Base-by-base conservation (phyloP, 2,797 vertebrate species). In the Rhabdomys pumilio region DNA sequence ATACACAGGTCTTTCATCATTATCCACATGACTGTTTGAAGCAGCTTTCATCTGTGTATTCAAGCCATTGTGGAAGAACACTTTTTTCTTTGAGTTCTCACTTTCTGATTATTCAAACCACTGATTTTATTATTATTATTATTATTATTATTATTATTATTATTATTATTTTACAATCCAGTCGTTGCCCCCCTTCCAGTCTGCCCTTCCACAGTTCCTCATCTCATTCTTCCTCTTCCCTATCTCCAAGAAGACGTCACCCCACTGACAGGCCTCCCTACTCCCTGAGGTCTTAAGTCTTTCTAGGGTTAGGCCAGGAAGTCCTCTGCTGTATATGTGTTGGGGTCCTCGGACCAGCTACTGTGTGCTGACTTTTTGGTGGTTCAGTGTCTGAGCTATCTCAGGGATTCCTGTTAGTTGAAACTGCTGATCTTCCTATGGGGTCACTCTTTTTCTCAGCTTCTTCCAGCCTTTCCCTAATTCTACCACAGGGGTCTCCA, bases 51-150 rank as follows among this genome's bases (percentile, higher is more conserved):
- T 85, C 84, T 53, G 7, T 69, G 93, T 84, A 55, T 87, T 89
- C 38, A 87, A 88, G 61, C 17, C 2, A 82, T 41, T 94, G n/a
- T 79, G 26, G 57, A 87, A 97, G n/a, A 89, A 50, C 55, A 88
- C 53, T 89, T 87, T 22, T 55, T 88, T 96, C 47, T 85, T 96
- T 96, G 38, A 61, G 29, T 96, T 96, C 95, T 61, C 94, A 77
- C 12, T 94, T 92, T 97, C 63, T 93, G 57, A 80, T 53, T 87
- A 44, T 69, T 80, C 69, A 91, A 89, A 72, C 9, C n/a, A 83
- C 41, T 89, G 8, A 2, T 17, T 69, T 38, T 38, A 38, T 38
- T 69, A 67, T 67, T 29, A 69, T 34, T 14, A n/a, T 67, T 31
- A n/a, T 34, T 29, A 17, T 34, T 15, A 34, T 67, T 29, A 17